A percentile compares a stretch with the other conserved stretches of the same genome.
Evolutionary conservation across 2,888 invertebrate species (phyloP).

Genomic region (Campaea margaritaria): DNA sequence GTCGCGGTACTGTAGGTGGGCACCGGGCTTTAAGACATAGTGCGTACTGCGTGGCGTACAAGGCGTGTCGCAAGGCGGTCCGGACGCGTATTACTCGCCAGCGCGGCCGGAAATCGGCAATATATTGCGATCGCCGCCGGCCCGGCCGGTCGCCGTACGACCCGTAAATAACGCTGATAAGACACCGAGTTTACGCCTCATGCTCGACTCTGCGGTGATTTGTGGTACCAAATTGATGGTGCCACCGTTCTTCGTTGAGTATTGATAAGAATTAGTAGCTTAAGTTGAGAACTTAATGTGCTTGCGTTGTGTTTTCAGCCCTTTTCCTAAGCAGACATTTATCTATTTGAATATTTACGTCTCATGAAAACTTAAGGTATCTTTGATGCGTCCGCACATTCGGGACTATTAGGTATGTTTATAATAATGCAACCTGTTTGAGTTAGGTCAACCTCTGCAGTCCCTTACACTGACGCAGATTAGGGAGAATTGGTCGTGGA

Average conservation of each 20-base stretch:
- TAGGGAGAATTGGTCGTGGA: no score
- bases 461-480: no score
- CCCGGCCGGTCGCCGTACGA: conserved; percentile 47
- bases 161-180: conserved; percentile 68
- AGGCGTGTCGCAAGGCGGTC: conserved; percentile 58
- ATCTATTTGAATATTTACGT: no score
- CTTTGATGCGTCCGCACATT: no score
- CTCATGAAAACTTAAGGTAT: no score
- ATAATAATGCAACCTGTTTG: no score
- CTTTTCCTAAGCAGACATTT: no score
- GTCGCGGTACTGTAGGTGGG: no score
- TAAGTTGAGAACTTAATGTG: no score
- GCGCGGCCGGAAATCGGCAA: conserved; percentile 78
- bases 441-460: no score
- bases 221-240: conserved; percentile 29
- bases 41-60: conserved; percentile 48
- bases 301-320: no score
- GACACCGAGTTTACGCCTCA: conserved; percentile 56
- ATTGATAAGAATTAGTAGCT: background rate
- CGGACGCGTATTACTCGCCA: conserved; percentile 82
- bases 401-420: no score
- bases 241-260: background rate
- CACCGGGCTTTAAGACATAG: background rate
- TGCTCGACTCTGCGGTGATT: conserved; percentile 39
- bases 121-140: conserved; percentile 72